Conservation (phyloP, 2,797 vertebrate genomes). For the Cichlasoma orientale region DNA sequence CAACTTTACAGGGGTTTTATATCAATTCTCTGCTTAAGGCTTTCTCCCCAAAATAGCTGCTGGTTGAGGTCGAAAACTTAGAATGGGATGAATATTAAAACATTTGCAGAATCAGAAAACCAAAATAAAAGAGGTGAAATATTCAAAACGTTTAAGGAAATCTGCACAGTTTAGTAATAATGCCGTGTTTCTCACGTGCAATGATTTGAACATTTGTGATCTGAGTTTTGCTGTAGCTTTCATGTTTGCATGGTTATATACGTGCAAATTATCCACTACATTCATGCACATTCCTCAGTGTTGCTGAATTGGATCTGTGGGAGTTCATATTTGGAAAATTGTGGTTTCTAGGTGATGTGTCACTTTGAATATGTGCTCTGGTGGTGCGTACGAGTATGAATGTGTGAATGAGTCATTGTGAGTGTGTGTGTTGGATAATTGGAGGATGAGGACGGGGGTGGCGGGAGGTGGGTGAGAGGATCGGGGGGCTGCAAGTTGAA, state of each 20-base stretch:
- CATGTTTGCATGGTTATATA: not conserved
- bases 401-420: conserved; percentile 68
- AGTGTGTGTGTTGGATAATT: conserved; percentile 60
- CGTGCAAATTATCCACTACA: not conserved
- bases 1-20: not conserved
- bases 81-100: no score
- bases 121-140: not conserved
- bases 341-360: conserved; percentile 61
- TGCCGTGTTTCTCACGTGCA: not conserved
- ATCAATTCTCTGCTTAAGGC: not conserved
- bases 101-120: not conserved
- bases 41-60: not conserved
- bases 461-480: not conserved
- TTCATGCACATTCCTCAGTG: conserved; percentile 9
- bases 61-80: no score
- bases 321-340: conserved; percentile 56
- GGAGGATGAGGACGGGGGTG: conserved; percentile 34
- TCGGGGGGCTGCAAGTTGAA: conserved; percentile 46
- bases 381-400: conserved; percentile 61
- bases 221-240: not conserved
- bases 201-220: not conserved
- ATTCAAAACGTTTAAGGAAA: not conserved
- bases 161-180: not conserved
- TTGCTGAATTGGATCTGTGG: conserved; percentile 46
- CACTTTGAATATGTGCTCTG: conserved; percentile 73